These are phyloP conservation scores for Ctenodactylus gundi DNA, from an alignment of 2,113 vertebrate species.

Conservation along the genomic window DNA sequence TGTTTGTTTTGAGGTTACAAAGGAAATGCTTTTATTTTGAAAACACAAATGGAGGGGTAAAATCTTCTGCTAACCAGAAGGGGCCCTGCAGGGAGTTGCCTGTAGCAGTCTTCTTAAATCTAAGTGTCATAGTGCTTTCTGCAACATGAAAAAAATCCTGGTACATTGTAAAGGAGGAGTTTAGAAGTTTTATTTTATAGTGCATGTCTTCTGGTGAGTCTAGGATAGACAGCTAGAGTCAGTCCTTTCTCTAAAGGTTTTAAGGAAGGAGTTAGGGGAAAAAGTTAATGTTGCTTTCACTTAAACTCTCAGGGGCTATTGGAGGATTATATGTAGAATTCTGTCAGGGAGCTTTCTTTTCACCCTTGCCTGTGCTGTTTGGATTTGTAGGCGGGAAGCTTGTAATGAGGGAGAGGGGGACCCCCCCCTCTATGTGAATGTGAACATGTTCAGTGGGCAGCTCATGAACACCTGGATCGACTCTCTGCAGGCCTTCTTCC, in stretches of 20 bases:
- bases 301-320: neutral
- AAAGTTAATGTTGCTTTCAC: neutral
- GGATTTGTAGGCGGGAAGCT: slow-evolving; percentile 88
- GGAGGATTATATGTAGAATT: neutral
- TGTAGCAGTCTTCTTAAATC: neutral
- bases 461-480: slow-evolving; percentile 99
- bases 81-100: too few relatives aligned
- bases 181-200: neutral
- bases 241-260: neutral
- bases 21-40: too few relatives aligned
- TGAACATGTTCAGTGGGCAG: slow-evolving; percentile 98
- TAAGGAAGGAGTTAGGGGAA: neutral
- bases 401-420: slow-evolving; percentile 98
- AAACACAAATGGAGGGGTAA: too few relatives aligned
- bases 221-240: neutral
- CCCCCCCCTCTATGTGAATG: slow-evolving; percentile 97
- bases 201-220: neutral
- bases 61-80: too few relatives aligned
- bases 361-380: neutral
- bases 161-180: accelerated
- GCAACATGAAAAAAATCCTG: neutral
- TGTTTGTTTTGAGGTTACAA: too few relatives aligned
- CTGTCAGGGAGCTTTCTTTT: neutral
- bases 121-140: neutral
- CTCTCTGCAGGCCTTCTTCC: slow-evolving; percentile 99